Evolutionary conservation across 2,888 invertebrate species (phyloP).

Genomic region (Amorpha juglandis): DNA sequence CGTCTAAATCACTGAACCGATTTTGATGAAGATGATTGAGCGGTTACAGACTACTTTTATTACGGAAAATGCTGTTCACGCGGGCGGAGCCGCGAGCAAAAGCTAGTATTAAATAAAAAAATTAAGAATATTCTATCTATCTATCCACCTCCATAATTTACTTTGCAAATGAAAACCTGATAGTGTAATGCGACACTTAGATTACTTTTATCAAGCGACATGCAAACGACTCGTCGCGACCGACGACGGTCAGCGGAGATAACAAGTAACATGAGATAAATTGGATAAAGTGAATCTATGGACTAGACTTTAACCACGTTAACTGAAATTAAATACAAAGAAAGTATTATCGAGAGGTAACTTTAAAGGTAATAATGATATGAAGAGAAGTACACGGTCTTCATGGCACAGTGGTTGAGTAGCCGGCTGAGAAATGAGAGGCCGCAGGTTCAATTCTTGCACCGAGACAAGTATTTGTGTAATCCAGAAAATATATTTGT

Average conservation of each 20-base stretch:
- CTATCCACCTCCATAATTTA: neutral
- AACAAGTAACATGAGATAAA: slow-evolving; percentile 21
- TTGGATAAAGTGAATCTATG: neutral
- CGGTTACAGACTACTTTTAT: too few relatives aligned
- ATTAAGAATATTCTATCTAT: neutral
- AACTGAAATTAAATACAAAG: neutral
- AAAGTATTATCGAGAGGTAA: neutral
- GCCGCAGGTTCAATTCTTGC: too few relatives aligned
- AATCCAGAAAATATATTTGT: too few relatives aligned
- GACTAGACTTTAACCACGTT: slow-evolving; percentile 4
- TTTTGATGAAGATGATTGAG: too few relatives aligned
- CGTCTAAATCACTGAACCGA: too few relatives aligned
- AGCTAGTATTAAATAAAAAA: neutral
- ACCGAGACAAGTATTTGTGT: too few relatives aligned
- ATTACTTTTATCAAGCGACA: slow-evolving; percentile 21
- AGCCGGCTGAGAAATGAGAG: too few relatives aligned
- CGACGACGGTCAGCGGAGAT: slow-evolving; percentile 9
- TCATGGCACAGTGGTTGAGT: too few relatives aligned
- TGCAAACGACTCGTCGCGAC: slow-evolving; percentile 11
- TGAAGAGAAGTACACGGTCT: too few relatives aligned
- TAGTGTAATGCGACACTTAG: slow-evolving; percentile 19
- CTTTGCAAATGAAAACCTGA: slow-evolving; percentile 10
- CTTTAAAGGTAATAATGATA: too few relatives aligned
- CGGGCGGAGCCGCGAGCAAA: too few relatives aligned
- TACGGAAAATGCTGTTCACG: too few relatives aligned